These are phyloP conservation scores for Nephila pilipes DNA, from an alignment of 1,140 invertebrate genomes.

Conservation along the genomic window DNA sequence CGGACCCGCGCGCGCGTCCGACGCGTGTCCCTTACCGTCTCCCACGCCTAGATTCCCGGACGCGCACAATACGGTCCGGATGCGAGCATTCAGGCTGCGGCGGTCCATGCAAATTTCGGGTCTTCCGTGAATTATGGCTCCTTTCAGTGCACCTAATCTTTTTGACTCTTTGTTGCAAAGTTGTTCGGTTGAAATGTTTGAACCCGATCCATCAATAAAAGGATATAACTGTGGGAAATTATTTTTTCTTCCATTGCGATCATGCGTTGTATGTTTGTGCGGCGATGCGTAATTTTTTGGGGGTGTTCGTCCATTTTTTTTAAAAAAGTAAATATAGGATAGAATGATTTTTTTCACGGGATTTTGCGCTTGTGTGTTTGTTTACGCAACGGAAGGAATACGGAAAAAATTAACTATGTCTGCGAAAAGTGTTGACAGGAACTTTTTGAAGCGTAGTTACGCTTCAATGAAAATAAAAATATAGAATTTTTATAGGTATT, in stretches of 20 bases:
- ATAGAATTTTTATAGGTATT: too few relatives aligned
- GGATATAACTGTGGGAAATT: neutral
- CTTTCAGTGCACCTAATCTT: constrained; percentile 22
- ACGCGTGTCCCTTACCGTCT: neutral
- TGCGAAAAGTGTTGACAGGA: neutral
- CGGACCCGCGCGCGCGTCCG: constrained; percentile 21
- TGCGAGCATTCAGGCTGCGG: neutral
- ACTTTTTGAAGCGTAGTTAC: too few relatives aligned
- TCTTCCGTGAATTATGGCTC: neutral
- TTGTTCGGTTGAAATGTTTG: constrained; percentile 60
- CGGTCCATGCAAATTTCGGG: constrained; percentile 34
- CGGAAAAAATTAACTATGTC: neutral
- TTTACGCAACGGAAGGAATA: neutral
- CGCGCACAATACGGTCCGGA: constrained; percentile 47
- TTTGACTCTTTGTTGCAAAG: constrained; percentile 52
- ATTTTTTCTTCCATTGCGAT: constrained; percentile 1
- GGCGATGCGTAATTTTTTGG: constrained; percentile 7
- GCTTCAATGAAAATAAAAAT: neutral
- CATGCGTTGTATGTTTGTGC: constrained; percentile 11
- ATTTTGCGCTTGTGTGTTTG: neutral
- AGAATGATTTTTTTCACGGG: too few relatives aligned
- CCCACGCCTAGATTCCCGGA: constrained; percentile 57
- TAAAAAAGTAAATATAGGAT: neutral
- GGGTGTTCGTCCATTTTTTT: constrained; percentile 5
- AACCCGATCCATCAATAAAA: constrained; percentile 53